Base-by-base conservation (phyloP, 2,888 invertebrate genomes). In the Acanthopleura granulata region DNA sequence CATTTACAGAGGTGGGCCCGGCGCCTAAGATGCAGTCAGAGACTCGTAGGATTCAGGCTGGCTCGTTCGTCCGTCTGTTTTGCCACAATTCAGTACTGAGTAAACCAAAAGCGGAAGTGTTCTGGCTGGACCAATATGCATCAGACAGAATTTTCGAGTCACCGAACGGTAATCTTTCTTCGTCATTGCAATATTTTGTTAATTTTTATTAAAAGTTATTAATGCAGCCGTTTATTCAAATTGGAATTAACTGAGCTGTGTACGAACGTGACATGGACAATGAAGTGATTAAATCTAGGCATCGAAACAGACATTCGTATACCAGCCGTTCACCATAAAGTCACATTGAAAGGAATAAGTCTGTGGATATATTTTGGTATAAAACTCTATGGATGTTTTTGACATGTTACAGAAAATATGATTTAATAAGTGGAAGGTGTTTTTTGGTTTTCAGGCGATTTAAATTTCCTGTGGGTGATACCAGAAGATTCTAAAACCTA, bases 401-500 rank as follows among this genome's bases (percentile, higher is more conserved):
- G n/a, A n/a, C n/a, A n/a, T n/a, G 40, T 40, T 40, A 40, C 9
- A 40, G 40, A 40, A 40, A 6, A 40, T 9, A 40, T 40, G 40
- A 40, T 40, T 3, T 40, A 40, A 57, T 57, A 18, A 12, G 4
- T 12, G 18, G 51, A 51, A 15, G 51, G 14, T 51, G 14, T 51
- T n/a, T 57, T 57, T 57, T 12, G 3, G 22, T 3, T 18, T 27
- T 66, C 66, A 66, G 66, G 66, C 25, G 66, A 66, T 66, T 25
- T 66, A 15, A 66, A 66, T 27, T 66, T 66, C 25, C 66, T 66
- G 66, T 66, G 66, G 66, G 66, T 66, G 66, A 66, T 6, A 25
- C 66, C 66, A 1, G 66, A 66, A 27, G 66, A 66, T 66, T 66
- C 66, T 66, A 27, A 27, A 15, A 66, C 66, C 16, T 66, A 66